Evolutionary conservation across 2,113 vertebrate species (phyloP).

Genomic region (Microcebus jonahi): DNA sequence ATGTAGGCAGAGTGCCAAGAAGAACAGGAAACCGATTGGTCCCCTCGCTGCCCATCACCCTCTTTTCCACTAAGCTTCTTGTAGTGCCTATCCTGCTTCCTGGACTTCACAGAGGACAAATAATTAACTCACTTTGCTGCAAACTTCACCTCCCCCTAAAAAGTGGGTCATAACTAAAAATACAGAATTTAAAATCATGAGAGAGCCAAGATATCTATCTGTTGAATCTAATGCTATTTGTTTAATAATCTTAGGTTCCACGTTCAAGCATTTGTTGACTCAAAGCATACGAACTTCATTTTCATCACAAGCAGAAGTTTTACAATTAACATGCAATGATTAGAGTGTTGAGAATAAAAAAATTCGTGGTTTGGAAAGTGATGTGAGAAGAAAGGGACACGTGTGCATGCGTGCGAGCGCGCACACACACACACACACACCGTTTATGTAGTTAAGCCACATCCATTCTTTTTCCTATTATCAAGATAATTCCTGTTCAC

Average conservation of each 20-base stretch:
- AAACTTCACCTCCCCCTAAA: not conserved
- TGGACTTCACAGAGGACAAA: not conserved
- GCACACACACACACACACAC: not conserved
- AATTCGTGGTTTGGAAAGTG: not conserved
- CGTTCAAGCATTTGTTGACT: not conserved
- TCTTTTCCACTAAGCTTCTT: not conserved
- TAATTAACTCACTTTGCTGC: not conserved
- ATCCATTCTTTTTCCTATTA: not conserved
- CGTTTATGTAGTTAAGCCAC: not conserved
- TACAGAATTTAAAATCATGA: not conserved
- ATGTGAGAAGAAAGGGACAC: not conserved
- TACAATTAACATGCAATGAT: not conserved
- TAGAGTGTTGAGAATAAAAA: not conserved
- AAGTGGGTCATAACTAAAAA: not conserved
- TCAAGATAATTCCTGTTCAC: constrained; percentile 17
- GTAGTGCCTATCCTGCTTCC: not conserved
- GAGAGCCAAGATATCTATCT: not conserved
- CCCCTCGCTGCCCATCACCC: not conserved
- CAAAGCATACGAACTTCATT: not conserved
- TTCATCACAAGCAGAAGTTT: not conserved
- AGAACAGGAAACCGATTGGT: not conserved
- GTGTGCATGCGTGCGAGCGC: not conserved
- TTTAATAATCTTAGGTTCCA: not conserved
- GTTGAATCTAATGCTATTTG: not conserved
- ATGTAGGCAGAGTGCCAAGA: not conserved